These are phyloP conservation scores for Caenorhabditis auriculariae DNA, from an alignment of 2,888 invertebrate genomes.

Conservation along the genomic window DNA sequence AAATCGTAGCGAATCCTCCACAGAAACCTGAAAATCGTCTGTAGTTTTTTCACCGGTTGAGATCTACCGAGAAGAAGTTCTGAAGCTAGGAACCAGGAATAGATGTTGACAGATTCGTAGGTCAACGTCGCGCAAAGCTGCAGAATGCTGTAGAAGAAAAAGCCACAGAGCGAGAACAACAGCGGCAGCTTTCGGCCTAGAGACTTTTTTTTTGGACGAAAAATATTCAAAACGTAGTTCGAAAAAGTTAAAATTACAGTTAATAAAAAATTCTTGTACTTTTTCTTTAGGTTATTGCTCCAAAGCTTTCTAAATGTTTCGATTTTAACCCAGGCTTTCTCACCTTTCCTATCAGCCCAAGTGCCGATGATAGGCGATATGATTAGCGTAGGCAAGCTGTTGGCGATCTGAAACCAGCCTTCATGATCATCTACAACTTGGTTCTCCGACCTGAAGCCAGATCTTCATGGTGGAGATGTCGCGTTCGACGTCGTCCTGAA, in stretches of 20 bases:
- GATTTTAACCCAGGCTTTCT: neutral
- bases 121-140: slow-evolving; percentile 39
- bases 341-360: slow-evolving; percentile 50
- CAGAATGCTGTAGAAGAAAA: slow-evolving; percentile 32
- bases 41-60: neutral
- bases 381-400: slow-evolving; percentile 41
- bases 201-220: neutral
- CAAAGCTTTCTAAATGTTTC: neutral
- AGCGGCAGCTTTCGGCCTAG: slow-evolving; percentile 45
- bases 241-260: neutral
- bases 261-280: neutral
- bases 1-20: slow-evolving; percentile 46
- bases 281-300: neutral
- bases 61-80: slow-evolving; percentile 31
- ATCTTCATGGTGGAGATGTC: slow-evolving; percentile 54
- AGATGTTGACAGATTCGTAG: slow-evolving; percentile 48
- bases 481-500: slow-evolving; percentile 51
- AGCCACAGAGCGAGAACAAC: slow-evolving; percentile 39
- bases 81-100: slow-evolving; percentile 39
- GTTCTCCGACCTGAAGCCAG: slow-evolving; percentile 44
- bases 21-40: slow-evolving; percentile 13
- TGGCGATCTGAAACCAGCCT: slow-evolving; percentile 31
- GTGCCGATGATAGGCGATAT: slow-evolving; percentile 50
- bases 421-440: neutral
- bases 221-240: neutral